Conservation (phyloP, 1,140 invertebrate species). For the Papilio machaon region DNA sequence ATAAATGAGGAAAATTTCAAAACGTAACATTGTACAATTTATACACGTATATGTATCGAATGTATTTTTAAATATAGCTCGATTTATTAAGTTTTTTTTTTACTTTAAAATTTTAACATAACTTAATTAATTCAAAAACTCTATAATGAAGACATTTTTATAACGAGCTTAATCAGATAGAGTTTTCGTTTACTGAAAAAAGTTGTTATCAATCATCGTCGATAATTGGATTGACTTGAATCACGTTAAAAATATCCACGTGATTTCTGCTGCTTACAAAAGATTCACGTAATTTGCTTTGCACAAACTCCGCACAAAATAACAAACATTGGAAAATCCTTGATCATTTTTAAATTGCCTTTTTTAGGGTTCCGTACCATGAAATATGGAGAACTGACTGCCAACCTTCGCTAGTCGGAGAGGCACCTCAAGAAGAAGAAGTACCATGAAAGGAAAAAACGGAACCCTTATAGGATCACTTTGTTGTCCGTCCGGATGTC, state of each 20-base stretch:
- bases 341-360: constrained; percentile 3
- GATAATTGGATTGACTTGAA: constrained; percentile 13
- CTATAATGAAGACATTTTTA: background rate
- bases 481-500: no score
- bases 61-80: no score
- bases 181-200: constrained; percentile 6
- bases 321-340: background rate
- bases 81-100: background rate
- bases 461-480: no score
- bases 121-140: background rate
- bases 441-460: no score
- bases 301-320: constrained; percentile 6
- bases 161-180: constrained; percentile 17
- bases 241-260: constrained; percentile 13
- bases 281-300: constrained; percentile 4
- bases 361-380: background rate
- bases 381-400: no score
- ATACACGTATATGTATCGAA: background rate
- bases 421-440: no score
- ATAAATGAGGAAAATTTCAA: background rate
- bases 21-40: background rate
- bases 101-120: background rate
- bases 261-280: constrained; percentile 15
- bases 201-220: background rate
- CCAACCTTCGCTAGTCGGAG: no score